Evolutionary conservation across 2,113 vertebrate genomes (phyloP).

Genomic region (Candoia aspera): DNA sequence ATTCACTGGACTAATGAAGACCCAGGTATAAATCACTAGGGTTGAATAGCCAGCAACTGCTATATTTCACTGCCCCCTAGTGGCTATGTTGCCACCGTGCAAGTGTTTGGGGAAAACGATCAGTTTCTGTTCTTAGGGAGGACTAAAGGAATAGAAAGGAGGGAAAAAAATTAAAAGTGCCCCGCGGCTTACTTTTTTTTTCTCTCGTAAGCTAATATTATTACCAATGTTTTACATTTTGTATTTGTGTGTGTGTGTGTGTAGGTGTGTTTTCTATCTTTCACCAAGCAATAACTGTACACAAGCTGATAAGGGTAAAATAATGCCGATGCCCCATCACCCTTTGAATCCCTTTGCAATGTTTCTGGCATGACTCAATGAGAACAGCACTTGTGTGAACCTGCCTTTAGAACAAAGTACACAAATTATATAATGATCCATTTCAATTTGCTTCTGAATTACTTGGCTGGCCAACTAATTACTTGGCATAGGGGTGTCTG

Average conservation of each 20-base stretch:
- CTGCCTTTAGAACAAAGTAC: neutral
- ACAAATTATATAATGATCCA: neutral
- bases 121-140: neutral
- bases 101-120: neutral
- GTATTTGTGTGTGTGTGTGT: neutral
- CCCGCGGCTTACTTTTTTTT: neutral
- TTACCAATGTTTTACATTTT: neutral
- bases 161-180: neutral
- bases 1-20: neutral
- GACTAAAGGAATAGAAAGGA: neutral
- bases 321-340: neutral
- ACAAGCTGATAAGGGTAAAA: neutral
- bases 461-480: neutral
- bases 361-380: neutral
- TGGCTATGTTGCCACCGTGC: slow-evolving; percentile 5
- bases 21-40: neutral
- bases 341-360: neutral
- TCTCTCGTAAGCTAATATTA: neutral
- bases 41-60: neutral
- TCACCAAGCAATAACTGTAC: neutral
- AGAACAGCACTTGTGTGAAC: neutral
- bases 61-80: slow-evolving; percentile 60
- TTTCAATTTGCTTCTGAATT: neutral
- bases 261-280: too few relatives aligned
- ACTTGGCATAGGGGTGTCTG: neutral